Conservation (phyloP, 1,140 invertebrate genomes). For the Neodiprion pinetum region DNA sequence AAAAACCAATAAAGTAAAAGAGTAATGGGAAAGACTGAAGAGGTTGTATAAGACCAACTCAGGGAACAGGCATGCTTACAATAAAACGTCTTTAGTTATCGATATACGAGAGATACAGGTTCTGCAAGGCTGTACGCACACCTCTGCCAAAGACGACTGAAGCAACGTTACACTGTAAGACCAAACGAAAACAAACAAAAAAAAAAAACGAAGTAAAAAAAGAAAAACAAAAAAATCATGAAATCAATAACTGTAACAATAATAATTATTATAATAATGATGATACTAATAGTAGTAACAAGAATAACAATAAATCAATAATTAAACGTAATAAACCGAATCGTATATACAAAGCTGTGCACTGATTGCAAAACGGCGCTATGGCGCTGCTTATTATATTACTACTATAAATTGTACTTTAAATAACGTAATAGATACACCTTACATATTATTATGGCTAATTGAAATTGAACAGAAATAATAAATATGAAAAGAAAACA, state of each 20-base stretch:
- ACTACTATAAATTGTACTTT: slow-evolving; percentile 21
- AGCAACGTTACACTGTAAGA: slow-evolving; percentile 48
- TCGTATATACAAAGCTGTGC: slow-evolving; percentile 28
- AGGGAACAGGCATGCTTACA: slow-evolving; percentile 50
- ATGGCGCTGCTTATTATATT: slow-evolving; percentile 27
- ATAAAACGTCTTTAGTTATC: slow-evolving; percentile 31
- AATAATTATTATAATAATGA: slow-evolving; percentile 12
- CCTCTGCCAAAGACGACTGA: slow-evolving; percentile 56
- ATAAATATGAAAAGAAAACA: slow-evolving; percentile 36
- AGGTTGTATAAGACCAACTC: slow-evolving; percentile 52
- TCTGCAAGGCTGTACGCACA: slow-evolving; percentile 35
- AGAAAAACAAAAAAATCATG: slow-evolving; percentile 7
- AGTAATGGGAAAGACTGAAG: slow-evolving; percentile 52
- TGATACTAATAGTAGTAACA: slow-evolving; percentile 21
- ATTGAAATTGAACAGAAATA: slow-evolving; percentile 30
- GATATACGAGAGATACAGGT: slow-evolving; percentile 29
- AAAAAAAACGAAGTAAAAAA: slow-evolving; percentile 25
- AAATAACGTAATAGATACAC: slow-evolving; percentile 17
- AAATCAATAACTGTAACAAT: slow-evolving; percentile 13
- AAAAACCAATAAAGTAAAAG: slow-evolving; percentile 19
- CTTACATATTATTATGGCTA: slow-evolving; percentile 25
- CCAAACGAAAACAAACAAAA: slow-evolving; percentile 41
- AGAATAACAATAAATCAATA: slow-evolving; percentile 21
- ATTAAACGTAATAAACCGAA: slow-evolving; percentile 22
- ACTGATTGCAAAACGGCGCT: slow-evolving; percentile 22